Evolutionary conservation across 2,113 vertebrate species (phyloP), one percentile per base, ranked within the genome.

Genomic region (Phyllopteryx taeniolatus): DNA sequence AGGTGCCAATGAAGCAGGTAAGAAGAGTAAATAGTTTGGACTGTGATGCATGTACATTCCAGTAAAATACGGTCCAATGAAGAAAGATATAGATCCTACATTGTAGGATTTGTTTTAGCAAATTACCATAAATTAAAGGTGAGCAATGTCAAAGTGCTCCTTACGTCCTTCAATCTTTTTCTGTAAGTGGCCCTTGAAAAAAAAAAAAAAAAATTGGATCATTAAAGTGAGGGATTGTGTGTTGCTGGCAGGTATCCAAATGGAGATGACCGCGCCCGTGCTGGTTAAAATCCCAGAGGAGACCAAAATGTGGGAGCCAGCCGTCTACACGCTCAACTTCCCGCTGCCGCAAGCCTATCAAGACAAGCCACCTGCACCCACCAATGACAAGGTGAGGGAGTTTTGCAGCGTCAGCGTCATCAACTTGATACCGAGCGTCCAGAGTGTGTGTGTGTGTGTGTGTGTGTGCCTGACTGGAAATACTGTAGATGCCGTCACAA

Each of bases 211-310:
- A 1, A 27, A 27, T 27, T n/a, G 53, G 17, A 20, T 8, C 67
- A 69, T 70, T 44, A 5, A 13, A 33, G 12, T 76, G 57, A 60
- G 22, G 11, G 19, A 71, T 1, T 67, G 31, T 19, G 49, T n/a
- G 5, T 46, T 66, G n/a, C n/a, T 7, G 66, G 6, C 71, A 93
- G 92, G 90, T 20, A 13, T 92, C n/a, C 85, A 88, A 76, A 92
- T 94, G 85, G 88, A 94, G 72, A 93, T 94, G 92, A 92, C 91
- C 0, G 87, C 93, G 61, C 93, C 93, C 0, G 91, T 94, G 51
- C 82, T 94, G 65, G 91, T 94, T 1, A 90, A 86, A 74, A 89
- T 94, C 67, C 93, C 91, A 2, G 91, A 92, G 77, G 86, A 91
- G 61, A 91, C 85, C 64, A 89, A 76, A 79, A 88, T 91, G 83